Evolutionary conservation across 2,797 vertebrate species (phyloP).

Genomic region (Epinephelus malabaricus): DNA sequence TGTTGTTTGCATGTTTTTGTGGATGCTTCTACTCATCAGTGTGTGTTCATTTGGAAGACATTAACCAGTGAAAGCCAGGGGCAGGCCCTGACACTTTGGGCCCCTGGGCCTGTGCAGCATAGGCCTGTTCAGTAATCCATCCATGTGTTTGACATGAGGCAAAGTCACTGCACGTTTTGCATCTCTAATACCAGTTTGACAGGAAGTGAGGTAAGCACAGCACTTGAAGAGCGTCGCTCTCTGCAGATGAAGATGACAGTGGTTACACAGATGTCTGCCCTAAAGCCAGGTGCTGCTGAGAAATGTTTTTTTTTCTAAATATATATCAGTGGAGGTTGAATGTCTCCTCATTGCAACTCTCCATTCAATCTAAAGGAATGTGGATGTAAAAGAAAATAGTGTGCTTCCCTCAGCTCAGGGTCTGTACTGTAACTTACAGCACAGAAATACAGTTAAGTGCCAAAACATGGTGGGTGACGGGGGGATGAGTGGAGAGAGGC

Average conservation of each 20-base stretch:
- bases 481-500: constrained; percentile 63
- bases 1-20: too few species aligned
- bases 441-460: constrained; percentile 58
- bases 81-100: too few species aligned
- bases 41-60: too few species aligned
- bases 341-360: not conserved
- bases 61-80: too few species aligned
- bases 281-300: constrained; percentile 15
- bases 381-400: constrained; percentile 29
- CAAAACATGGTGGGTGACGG: constrained; percentile 47
- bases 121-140: too few species aligned
- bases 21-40: too few species aligned
- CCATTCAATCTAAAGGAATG: not conserved
- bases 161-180: constrained; percentile 11
- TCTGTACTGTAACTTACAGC: constrained; percentile 44
- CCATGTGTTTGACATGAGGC: not conserved
- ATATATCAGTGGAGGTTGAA: constrained; percentile 2
- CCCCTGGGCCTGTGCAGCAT: too few species aligned
- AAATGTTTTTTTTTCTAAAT: not conserved
- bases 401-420: constrained; percentile 25
- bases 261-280: constrained; percentile 23
- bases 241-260: constrained; percentile 20
- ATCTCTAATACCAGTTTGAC: constrained; percentile 6
- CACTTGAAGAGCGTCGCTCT: constrained; percentile 7
- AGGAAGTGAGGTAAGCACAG: constrained; percentile 30